These are phyloP conservation scores for Lithophane leautieri DNA, from an alignment of 2,888 invertebrate species.

Conservation along the genomic window DNA sequence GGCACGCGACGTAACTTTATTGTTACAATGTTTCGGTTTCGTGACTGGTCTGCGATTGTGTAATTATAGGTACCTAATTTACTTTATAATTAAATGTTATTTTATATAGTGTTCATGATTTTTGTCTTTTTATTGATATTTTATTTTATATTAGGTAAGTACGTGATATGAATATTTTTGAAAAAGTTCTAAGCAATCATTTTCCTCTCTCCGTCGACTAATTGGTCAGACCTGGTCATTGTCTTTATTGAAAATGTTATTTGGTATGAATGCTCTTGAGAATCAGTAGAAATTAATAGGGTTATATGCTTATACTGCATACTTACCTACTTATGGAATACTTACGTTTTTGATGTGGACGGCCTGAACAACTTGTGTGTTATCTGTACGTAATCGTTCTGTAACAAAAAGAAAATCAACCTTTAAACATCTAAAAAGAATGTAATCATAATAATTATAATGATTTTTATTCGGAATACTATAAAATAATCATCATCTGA, in stretches of 20 bases:
- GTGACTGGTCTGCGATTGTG: constrained; percentile 42
- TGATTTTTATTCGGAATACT: not conserved
- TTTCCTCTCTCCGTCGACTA: not conserved
- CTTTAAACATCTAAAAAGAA: not conserved
- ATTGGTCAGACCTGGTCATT: not conserved
- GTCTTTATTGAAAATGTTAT: not conserved
- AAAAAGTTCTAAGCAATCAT: not conserved
- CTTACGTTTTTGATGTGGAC: constrained; percentile 85
- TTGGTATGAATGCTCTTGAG: constrained; percentile 53
- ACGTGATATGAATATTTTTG: not conserved
- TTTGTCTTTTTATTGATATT: not conserved
- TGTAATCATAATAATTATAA: too few species aligned
- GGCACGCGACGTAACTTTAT: constrained; percentile 69
- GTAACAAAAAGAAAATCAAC: constrained; percentile 76
- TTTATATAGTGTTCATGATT: not conserved
- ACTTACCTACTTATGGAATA: constrained; percentile 34
- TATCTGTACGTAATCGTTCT: constrained; percentile 83
- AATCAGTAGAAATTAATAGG: not conserved
- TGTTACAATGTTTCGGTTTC: constrained; percentile 68
- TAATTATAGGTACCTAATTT: not conserved
- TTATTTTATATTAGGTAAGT: not conserved
- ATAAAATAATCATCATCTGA: not conserved
- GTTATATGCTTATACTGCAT: not conserved
- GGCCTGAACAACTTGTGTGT: constrained; percentile 88
- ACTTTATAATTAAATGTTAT: not conserved